phyloP scores from a whole-genome alignment of 1,140 invertebrate species.

The Drosophila funebris region DNA sequence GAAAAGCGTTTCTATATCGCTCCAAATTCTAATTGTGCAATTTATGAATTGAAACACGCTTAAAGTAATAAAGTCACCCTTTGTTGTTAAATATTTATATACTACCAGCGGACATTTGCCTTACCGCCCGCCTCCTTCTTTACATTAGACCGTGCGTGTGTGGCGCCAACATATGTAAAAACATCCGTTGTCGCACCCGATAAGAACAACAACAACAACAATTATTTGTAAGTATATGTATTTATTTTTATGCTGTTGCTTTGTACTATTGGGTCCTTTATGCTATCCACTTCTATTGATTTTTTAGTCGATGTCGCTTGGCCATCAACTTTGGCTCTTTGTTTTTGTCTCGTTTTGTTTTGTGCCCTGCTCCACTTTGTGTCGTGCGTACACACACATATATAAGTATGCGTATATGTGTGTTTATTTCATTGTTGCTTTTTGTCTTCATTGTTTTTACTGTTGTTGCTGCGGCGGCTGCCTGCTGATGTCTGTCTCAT shows the following conservation, averaged over 20 bases:
- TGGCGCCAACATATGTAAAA: conserved; percentile 75
- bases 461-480: conserved; percentile 3
- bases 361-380: conserved; percentile 42
- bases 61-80: conserved; percentile 19
- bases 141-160: conserved; percentile 7
- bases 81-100: conserved; percentile 63
- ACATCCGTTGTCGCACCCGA: conserved; percentile 9
- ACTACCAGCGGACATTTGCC: conserved; percentile 34
- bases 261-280: conserved; percentile 35
- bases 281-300: conserved; percentile 45
- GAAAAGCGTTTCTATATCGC: neutral
- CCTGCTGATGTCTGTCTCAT: conserved; percentile 1
- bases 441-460: conserved; percentile 41
- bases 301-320: conserved; percentile 31
- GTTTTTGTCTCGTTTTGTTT: conserved; percentile 44
- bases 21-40: conserved; percentile 32
- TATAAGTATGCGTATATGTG: neutral
- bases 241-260: conserved; percentile 42
- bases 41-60: neutral
- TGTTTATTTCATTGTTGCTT: conserved; percentile 26
- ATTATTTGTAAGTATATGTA: conserved; percentile 63
- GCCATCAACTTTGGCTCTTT: conserved; percentile 41
- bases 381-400: neutral
- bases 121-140: neutral
- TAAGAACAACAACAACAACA: conserved; percentile 46